Evolutionary conservation across 2,888 invertebrate genomes (phyloP), one percentile per base, ranked within the genome.

Genomic region (Perizoma affinitatum): DNA sequence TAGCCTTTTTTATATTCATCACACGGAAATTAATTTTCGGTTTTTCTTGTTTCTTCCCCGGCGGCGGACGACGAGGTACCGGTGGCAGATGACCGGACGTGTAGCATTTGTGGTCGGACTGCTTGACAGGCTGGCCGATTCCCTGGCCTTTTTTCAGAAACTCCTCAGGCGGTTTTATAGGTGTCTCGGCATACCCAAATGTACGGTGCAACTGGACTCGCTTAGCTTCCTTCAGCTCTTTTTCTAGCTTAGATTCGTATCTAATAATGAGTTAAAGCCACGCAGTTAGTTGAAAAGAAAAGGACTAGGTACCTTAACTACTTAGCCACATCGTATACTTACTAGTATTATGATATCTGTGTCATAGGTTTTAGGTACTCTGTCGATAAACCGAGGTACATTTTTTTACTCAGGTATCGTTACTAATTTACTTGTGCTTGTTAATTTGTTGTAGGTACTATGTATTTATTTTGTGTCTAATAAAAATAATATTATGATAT

Each of bases 161-260:
- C 5, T 94, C 80, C 2, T 93, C 87, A 0, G 96, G 95, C 11
- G 93, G 84, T 52, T 92, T 92, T 0, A 94, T 69, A 0, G 94
- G 94, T 6, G 93, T 93, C 70, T 94, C 93, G 0, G 96, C 94
- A 71, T 94, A 93, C 0, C 96, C 96, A 93, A 96, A 95, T 0
- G 95, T 95, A 48, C 93, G 93, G 70, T 93, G 93, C 1, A 87
- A 76, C 66, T 93, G 88, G 2, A 84, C 86, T 60, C 72, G 87
- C 74, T 91, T 93, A 40, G 80, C 76, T 63, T 87, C 86, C 70
- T 85, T 90, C 36, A 93, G 77, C 54, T 93, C 88, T 57, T 88
- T 83, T 56, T 92, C 82, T 73, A 92, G 82, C 82, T 93, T 84
- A 0, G 94, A 94, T 71, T 90, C 87, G 71, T 94, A 94, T 72